Evolutionary conservation across 2,113 vertebrate genomes (phyloP).

Genomic region (Pitta sordida): DNA sequence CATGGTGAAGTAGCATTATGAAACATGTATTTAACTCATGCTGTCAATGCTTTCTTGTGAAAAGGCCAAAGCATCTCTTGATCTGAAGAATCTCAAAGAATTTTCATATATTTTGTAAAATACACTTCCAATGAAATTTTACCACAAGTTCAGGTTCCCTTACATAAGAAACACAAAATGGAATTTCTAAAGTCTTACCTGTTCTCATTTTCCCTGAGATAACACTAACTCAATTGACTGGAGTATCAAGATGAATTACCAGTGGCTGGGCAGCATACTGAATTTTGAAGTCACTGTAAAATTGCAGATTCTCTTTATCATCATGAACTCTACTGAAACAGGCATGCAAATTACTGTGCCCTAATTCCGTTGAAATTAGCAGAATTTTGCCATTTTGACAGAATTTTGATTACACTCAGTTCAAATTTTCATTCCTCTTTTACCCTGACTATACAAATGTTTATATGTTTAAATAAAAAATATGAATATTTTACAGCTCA

Average conservation of each 20-base stretch:
- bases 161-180: neutral
- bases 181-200: neutral
- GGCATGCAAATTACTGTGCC: neutral
- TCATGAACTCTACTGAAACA: neutral
- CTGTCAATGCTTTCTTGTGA: neutral
- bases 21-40: neutral
- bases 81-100: neutral
- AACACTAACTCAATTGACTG: neutral
- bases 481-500: neutral
- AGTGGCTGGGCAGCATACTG: neutral
- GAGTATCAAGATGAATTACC: neutral
- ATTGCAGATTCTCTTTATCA: neutral
- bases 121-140: neutral
- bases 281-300: neutral
- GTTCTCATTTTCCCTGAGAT: neutral
- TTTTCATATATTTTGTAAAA: neutral
- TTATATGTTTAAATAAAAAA: neutral
- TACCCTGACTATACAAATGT: neutral
- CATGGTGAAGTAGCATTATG: neutral
- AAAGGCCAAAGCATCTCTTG: neutral
- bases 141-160: accelerated
- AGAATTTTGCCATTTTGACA: neutral
- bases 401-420: neutral
- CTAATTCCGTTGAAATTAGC: neutral
- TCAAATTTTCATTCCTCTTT: neutral